Conservation (phyloP, 37 sponge, comb jelly and placozoan species). For the Haliclona indistincta region DNA sequence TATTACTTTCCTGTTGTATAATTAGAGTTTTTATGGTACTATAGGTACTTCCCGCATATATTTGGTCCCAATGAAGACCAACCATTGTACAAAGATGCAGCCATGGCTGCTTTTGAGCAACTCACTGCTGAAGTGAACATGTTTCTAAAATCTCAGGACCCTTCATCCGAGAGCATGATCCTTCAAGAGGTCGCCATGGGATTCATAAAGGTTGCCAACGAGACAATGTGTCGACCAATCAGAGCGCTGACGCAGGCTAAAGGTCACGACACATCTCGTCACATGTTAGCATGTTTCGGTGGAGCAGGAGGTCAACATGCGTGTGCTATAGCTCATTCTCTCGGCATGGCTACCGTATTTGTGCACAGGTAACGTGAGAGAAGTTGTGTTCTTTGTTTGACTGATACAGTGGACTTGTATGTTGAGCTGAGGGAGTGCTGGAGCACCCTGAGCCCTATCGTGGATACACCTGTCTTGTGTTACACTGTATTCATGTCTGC, state of each 20-base stretch:
- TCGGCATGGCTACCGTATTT: constrained; percentile 86
- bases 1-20: neutral
- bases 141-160: constrained; percentile 28
- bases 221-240: constrained; percentile 97
- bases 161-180: constrained; percentile 36
- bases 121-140: constrained; percentile 73
- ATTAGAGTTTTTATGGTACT: neutral
- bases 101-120: constrained; percentile 57
- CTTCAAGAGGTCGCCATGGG: constrained; percentile 89
- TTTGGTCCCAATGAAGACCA: constrained; percentile 92
- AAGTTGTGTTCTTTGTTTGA: neutral
- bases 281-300: constrained; percentile 94
- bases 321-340: constrained; percentile 85
- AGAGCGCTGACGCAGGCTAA: constrained; percentile 96
- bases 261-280: constrained; percentile 90
- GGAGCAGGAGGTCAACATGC: constrained; percentile 99
- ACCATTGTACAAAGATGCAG: constrained; percentile 66
- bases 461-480: constrained; percentile 90
- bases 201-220: constrained; percentile 94
- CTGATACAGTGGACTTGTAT: constrained; percentile 84
- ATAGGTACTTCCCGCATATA: constrained; percentile 88
- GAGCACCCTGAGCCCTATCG: too few relatives aligned
- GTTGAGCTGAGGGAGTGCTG: constrained; percentile 96
- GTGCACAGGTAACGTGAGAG: constrained; percentile 73
- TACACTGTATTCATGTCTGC: constrained; percentile 75